Conservation (phyloP, 2,888 invertebrate species). For the Halictus ligatus region DNA sequence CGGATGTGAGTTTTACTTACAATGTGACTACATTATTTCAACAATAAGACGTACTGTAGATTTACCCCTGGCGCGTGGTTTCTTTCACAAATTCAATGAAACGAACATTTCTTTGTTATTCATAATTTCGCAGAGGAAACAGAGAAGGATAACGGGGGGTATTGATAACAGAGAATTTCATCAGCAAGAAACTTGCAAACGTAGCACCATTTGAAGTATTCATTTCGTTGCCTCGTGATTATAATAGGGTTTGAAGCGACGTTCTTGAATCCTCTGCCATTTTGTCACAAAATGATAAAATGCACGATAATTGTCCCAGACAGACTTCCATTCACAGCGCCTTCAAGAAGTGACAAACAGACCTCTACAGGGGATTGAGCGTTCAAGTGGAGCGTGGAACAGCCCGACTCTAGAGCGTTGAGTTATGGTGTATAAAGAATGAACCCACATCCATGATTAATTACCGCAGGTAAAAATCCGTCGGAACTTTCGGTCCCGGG, state of each 20-base stretch:
- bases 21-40: too few relatives aligned
- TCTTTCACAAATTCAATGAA: background rate
- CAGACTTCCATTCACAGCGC: background rate
- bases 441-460: constrained; percentile 8
- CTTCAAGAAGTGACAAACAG: background rate
- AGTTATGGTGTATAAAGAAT: constrained; percentile 4
- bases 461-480: constrained; percentile 8
- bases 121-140: background rate
- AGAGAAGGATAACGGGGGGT: background rate
- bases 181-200: too few relatives aligned
- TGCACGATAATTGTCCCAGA: background rate
- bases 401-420: background rate
- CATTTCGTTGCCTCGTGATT: too few relatives aligned
- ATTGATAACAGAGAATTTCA: background rate
- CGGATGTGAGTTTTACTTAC: too few relatives aligned
- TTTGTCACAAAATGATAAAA: background rate
- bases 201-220: too few relatives aligned
- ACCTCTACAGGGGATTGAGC: background rate
- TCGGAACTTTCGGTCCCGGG: constrained; percentile 1
- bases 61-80: background rate
- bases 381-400: background rate
- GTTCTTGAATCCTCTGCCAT: background rate
- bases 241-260: background rate
- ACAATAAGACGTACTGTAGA: background rate
- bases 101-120: background rate